phyloP scores from a whole-genome alignment of 1,140 invertebrate genomes.

The Charaxes varanes region DNA sequence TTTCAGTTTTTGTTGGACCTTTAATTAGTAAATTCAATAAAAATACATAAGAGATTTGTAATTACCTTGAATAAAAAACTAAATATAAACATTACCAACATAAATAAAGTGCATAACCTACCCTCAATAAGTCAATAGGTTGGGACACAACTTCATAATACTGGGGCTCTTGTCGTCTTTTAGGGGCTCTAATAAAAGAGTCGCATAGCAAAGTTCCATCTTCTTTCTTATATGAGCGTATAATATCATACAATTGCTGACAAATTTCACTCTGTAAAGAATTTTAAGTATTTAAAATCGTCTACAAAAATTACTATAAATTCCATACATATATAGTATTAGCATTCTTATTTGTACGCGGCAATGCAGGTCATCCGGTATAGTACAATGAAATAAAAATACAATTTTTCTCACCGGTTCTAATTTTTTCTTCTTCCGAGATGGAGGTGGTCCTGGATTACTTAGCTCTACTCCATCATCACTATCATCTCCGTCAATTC shows the following conservation, averaged over 20 bases:
- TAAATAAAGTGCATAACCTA: no score
- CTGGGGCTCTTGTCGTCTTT: slow-evolving; percentile 90
- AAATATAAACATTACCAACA: background rate
- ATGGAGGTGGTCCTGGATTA: slow-evolving; percentile 57
- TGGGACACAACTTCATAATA: slow-evolving; percentile 94
- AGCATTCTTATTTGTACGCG: no score
- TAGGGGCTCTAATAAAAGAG: slow-evolving; percentile 94
- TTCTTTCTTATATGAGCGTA: slow-evolving; percentile 93
- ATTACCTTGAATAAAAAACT: background rate
- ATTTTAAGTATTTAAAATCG: slow-evolving; percentile 1
- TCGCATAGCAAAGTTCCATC: slow-evolving; percentile 94
- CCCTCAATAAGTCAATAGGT: slow-evolving; percentile 93
- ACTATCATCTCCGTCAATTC: slow-evolving; percentile 69
- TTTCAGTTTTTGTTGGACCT: slow-evolving; percentile 96
- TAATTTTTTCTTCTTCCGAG: slow-evolving; percentile 62
- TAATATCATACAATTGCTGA: slow-evolving; percentile 93
- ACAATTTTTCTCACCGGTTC: slow-evolving; percentile 46
- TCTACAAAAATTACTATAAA: no score
- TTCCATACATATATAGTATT: no score
- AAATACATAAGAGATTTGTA: background rate
- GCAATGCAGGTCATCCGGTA: no score
- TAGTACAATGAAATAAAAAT: no score
- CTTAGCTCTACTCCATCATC: slow-evolving; percentile 55
- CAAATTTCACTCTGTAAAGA: slow-evolving; percentile 85
- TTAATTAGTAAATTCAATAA: slow-evolving; percentile 10